phyloP scores from a whole-genome alignment of 2,888 invertebrate species.

The Idaea aversata region DNA sequence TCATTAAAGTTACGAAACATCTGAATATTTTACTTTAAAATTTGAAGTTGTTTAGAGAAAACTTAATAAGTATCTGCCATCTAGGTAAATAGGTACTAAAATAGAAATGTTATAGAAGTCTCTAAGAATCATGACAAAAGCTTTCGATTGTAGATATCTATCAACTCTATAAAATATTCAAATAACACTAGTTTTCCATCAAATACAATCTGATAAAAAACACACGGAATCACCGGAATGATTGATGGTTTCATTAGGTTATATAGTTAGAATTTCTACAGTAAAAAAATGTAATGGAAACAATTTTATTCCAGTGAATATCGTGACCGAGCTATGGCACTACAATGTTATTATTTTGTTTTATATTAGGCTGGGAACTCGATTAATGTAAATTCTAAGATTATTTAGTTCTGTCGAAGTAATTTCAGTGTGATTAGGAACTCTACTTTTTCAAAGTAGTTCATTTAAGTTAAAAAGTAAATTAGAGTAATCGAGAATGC shows the following conservation, averaged over 20 bases:
- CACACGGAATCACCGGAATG: not conserved
- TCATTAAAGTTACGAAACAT: not conserved
- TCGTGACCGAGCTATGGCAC: not conserved
- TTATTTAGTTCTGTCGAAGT: not conserved
- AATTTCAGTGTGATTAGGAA: not conserved
- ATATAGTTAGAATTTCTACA: not conserved
- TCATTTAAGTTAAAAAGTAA: too few species aligned
- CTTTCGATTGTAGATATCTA: slow-evolving; percentile 8
- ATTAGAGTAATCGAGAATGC: not conserved
- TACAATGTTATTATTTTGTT: not conserved
- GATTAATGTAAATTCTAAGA: not conserved
- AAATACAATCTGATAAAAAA: not conserved
- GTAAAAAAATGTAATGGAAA: not conserved
- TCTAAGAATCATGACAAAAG: not conserved
- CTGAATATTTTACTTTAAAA: not conserved
- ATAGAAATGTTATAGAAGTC: not conserved
- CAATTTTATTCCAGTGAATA: not conserved
- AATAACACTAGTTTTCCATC: not conserved
- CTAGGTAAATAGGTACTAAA: not conserved
- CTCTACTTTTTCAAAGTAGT: not conserved
- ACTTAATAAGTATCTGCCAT: not conserved
- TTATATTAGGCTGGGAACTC: not conserved
- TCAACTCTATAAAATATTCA: not conserved
- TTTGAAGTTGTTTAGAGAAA: not conserved
- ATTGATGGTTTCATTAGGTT: not conserved